phyloP scores from a whole-genome alignment of 1,140 invertebrate species.

The Heterodera schachtii region DNA sequence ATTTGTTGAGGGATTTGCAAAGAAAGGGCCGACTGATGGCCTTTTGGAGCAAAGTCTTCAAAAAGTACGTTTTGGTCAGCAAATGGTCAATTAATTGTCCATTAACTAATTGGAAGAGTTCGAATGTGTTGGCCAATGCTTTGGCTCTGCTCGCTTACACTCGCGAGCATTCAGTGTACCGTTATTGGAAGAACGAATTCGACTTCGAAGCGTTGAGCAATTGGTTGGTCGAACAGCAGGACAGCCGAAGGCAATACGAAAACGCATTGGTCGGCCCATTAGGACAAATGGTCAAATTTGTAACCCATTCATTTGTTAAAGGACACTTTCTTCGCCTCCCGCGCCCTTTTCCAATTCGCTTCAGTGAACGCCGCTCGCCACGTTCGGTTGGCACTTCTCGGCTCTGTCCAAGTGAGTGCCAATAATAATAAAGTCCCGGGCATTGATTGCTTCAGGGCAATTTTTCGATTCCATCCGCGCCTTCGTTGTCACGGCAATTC shows the following conservation, averaged over 20 bases:
- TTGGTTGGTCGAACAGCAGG: constrained; percentile 51
- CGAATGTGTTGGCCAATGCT: constrained; percentile 41
- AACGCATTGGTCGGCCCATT: constrained; percentile 43
- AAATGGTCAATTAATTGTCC: background rate
- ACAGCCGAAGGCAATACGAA: constrained; percentile 41
- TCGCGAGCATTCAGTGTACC: constrained; percentile 38
- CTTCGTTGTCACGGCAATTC: constrained; percentile 30
- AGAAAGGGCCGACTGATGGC: background rate
- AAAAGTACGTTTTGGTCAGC: background rate
- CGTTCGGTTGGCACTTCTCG: constrained; percentile 22
- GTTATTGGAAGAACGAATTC: constrained; percentile 41
- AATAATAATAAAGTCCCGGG: constrained; percentile 8
- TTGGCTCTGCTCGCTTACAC: constrained; percentile 49
- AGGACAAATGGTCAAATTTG: no score
- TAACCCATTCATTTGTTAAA: background rate
- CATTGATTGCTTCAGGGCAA: background rate
- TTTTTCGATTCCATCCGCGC: background rate
- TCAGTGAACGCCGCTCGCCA: constrained; percentile 23
- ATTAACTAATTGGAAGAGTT: constrained; percentile 29
- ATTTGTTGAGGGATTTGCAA: background rate
- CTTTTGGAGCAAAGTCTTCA: constrained; percentile 20
- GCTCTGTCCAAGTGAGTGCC: constrained; percentile 12
- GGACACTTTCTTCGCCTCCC: constrained; percentile 51
- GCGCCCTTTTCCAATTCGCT: constrained; percentile 33
- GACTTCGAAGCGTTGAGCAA: constrained; percentile 41